Base-by-base conservation (phyloP, 2,888 invertebrate species). In the Amphipoea oculea region DNA sequence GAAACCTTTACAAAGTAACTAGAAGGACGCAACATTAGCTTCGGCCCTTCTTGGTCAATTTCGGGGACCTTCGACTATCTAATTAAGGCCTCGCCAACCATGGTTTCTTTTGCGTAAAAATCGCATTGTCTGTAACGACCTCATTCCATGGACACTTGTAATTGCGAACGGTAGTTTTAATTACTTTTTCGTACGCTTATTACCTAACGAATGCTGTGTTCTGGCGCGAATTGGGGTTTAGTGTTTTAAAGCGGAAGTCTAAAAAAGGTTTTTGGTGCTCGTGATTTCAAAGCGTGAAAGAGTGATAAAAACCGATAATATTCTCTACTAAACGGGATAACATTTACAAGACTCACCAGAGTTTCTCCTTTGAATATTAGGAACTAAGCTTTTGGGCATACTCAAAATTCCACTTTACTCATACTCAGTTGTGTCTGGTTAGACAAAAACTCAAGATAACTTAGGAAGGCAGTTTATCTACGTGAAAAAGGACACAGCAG, bases 161-260 rank as follows among this genome's bases (percentile, higher is more conserved):
- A 92, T 91, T 89, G 90, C 87, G 84, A 92, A 91, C 90, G 89
- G 91, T 87, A 89, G 88, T 91, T 91, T 89, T 92, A 91, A 93
- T 93, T 93, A 90, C 85, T 89, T 92, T 91, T 90, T 88, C 85
- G 85, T 88, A 88, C 88, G 82, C 82, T 86, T 89, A 89, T 90
- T 87, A 89, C 87, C 76, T 82, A 87, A 87, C 87, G 73, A 89
- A 83, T 82, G 79, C 69, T 71, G 78, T 83, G 86, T 84, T 90
- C 62, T 57, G 77, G 75, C 40, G 77, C 48, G 85, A 78, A 89
- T 89, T 80, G 81, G 71, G 69, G 69, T 63, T 84, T 76, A 83
- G 78, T 72, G 40, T 60, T 70, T 63, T 40, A 73, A 75, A 70
- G 63, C 71, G 67, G 71, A 84, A 84, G 79, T 57, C 29, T 23